phyloP scores from a whole-genome alignment of 1,140 invertebrate species.

The Caerostris darwini region DNA sequence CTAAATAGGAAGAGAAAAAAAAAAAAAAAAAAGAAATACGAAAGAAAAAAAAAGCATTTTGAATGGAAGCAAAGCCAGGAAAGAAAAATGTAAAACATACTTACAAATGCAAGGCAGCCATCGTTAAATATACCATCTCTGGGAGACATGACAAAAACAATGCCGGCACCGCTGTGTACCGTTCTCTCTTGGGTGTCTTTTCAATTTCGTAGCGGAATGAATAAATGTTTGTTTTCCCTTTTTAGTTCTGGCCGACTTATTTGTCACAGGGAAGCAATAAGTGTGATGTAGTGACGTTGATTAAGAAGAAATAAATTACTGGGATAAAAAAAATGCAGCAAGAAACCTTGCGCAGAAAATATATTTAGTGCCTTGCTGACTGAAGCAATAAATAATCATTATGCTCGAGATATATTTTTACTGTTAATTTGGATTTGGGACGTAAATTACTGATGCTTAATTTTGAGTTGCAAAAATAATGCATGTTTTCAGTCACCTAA shows the following conservation, averaged over 20 bases:
- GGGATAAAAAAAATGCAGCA: neutral
- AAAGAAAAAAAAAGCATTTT: neutral
- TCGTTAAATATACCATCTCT: neutral
- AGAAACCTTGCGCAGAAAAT: no score
- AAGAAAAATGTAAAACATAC: neutral
- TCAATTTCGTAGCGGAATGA: conserved; percentile 12
- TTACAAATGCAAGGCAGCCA: neutral
- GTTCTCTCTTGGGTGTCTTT: neutral
- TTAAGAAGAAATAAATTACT: conserved; percentile 56
- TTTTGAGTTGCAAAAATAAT: neutral
- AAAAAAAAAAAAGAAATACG: neutral
- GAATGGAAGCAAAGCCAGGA: neutral
- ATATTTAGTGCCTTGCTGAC: neutral
- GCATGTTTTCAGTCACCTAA: neutral
- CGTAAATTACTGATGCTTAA: conserved; percentile 32
- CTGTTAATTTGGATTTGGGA: neutral
- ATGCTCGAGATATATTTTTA: neutral
- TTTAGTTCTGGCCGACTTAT: neutral
- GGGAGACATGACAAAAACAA: neutral
- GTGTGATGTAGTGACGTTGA: conserved; percentile 26
- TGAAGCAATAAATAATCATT: conserved; percentile 4
- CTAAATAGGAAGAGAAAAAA: no score
- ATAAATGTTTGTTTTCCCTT: conserved; percentile 45
- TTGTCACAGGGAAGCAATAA: conserved; percentile 55
- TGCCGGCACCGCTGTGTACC: neutral